Conservation (phyloP, 2,797 vertebrate species). For the Myotis planiceps region DNA sequence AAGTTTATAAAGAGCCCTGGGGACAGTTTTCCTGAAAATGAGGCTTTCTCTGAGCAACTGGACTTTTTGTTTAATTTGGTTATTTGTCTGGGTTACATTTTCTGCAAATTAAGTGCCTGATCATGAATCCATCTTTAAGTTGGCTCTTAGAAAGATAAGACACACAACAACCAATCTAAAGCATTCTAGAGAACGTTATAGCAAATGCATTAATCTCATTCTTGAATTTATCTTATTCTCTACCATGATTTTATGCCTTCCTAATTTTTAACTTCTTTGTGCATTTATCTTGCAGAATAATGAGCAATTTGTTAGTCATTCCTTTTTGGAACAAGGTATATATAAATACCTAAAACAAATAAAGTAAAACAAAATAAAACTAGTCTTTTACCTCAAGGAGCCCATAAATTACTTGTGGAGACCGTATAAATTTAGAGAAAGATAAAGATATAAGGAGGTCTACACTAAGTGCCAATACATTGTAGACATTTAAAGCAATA, state of each 20-base stretch:
- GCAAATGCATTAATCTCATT: not conserved
- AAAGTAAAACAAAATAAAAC: constrained; percentile 40
- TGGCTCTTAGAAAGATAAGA: not conserved
- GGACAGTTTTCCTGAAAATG: not conserved
- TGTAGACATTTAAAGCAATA: constrained; percentile 42
- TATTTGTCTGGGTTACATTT: not conserved
- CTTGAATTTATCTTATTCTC: constrained; percentile 25
- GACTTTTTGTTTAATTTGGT: not conserved
- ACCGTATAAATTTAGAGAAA: constrained; percentile 45
- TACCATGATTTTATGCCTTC: not conserved
- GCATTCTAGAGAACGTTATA: not conserved
- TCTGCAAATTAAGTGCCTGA: constrained; percentile 8
- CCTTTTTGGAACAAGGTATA: not conserved
- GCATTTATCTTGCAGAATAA: not conserved
- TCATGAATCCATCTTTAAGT: not conserved
- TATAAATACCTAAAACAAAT: constrained; percentile 50
- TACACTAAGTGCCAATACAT: not conserved
- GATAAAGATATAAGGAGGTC: constrained; percentile 22
- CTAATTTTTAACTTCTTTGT: constrained; percentile 28
- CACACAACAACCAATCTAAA: not conserved
- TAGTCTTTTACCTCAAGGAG: not conserved
- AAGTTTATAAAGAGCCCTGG: not conserved
- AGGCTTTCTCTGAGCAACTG: not conserved
- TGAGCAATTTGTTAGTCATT: constrained; percentile 1
- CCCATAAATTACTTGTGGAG: constrained; percentile 6